Conservation (phyloP, 2,888 invertebrate species). For the Napeogenes sylphis region DNA sequence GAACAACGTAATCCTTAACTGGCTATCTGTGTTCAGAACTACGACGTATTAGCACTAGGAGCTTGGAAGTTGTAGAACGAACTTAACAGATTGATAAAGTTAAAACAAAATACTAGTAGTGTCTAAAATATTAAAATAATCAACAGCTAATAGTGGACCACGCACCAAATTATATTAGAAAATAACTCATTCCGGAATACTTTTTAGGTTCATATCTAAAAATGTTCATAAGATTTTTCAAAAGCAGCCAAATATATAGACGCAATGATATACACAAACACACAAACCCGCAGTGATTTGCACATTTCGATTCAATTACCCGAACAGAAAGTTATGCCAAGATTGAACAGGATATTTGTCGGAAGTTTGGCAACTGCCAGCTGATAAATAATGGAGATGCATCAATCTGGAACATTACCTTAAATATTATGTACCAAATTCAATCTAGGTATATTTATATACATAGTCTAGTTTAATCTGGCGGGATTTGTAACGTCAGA, state of each 20-base stretch:
- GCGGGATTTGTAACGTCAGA: too few species aligned
- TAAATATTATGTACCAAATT: background rate
- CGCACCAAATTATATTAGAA: too few species aligned
- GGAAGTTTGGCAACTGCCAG: conserved; percentile 13
- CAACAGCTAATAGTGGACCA: too few species aligned
- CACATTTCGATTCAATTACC: conserved; percentile 23
- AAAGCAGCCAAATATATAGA: too few species aligned
- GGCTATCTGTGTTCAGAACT: conserved; percentile 5
- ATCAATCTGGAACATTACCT: background rate
- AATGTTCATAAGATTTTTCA: background rate
- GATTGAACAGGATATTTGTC: conserved; percentile 17
- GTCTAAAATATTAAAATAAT: too few species aligned
- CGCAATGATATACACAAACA: too few species aligned
- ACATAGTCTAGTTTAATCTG: background rate
- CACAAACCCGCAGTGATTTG: conserved; percentile 12
- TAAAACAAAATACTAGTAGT: too few species aligned
- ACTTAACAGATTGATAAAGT: background rate
- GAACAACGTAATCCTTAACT: background rate
- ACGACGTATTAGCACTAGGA: background rate
- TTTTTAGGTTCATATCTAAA: too few species aligned
- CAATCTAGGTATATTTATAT: background rate
- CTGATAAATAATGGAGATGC: conserved; percentile 3
- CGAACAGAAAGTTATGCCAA: conserved; percentile 10
- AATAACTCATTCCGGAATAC: too few species aligned
- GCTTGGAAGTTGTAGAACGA: background rate